Conservation (phyloP, 2,888 invertebrate genomes). For the Tiliacea citrago region DNA sequence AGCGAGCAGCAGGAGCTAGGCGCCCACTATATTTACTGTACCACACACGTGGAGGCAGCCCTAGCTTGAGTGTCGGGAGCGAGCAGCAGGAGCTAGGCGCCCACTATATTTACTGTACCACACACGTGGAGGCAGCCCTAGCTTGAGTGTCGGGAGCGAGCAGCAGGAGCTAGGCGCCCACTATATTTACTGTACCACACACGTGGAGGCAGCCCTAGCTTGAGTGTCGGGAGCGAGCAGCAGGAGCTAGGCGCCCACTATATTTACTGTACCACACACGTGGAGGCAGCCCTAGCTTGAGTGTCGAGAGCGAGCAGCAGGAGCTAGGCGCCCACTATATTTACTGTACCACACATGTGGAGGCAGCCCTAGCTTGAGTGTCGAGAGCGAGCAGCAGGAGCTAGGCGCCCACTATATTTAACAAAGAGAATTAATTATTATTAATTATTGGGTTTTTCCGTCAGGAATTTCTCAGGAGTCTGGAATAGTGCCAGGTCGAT, state of each 20-base stretch:
- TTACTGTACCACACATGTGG: not conserved
- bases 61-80: not conserved
- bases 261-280: no score
- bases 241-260: conserved; percentile 8
- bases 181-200: no score
- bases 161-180: conserved; percentile 7
- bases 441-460: not conserved
- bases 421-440: not conserved
- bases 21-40: not conserved
- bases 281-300: not conserved
- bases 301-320: not conserved
- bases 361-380: not conserved
- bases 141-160: no score
- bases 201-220: not conserved
- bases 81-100: conserved; percentile 8
- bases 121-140: not conserved
- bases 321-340: conserved; percentile 8
- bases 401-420: conserved; percentile 1
- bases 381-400: not conserved
- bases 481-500: not conserved
- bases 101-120: not conserved
- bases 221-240: not conserved
- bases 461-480: not conserved
- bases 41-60: not conserved
- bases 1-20: conserved; percentile 2